Evolutionary conservation across 53 echinoderm and acorn worm genomes (phyloP).

Genomic region (Patiria pectinifera): DNA sequence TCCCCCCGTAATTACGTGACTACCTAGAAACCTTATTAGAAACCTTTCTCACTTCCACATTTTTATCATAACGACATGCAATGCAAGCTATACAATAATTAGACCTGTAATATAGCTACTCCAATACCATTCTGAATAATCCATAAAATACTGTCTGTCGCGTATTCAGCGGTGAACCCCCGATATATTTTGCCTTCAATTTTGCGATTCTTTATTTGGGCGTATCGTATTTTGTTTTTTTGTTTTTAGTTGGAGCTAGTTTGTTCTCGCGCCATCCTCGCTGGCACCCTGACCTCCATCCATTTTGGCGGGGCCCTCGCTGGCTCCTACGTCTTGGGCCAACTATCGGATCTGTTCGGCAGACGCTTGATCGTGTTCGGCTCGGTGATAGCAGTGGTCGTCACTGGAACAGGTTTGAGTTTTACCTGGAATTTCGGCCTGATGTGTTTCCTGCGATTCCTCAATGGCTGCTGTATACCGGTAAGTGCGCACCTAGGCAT

Average conservation of each 20-base stretch:
- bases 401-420: conserved; percentile 70
- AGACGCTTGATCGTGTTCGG: conserved; percentile 65
- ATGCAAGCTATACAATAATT: no score
- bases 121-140: no score
- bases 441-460: conserved; percentile 72
- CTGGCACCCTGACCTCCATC: conserved; percentile 73
- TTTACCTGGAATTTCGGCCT: conserved; percentile 68
- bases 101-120: no score
- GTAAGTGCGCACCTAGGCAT: conserved; percentile 48
- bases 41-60: no score
- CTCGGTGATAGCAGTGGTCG: conserved; percentile 55
- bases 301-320: conserved; percentile 81
- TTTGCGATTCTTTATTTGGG: no score
- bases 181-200: no score
- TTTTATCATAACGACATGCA: no score
- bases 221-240: not conserved
- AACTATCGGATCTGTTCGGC: conserved; percentile 82
- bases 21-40: no score
- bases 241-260: conserved; percentile 74
- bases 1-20: no score
- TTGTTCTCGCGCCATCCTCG: conserved; percentile 58
- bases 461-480: conserved; percentile 77
- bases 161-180: no score
- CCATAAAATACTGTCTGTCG: no score
- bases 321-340: conserved; percentile 79